Percentiles rank a stretch among this genome's conserved stretches.
These are phyloP conservation scores for Ptyas mucosa DNA, from an alignment of 2,113 vertebrate species.

Conservation along the genomic window DNA sequence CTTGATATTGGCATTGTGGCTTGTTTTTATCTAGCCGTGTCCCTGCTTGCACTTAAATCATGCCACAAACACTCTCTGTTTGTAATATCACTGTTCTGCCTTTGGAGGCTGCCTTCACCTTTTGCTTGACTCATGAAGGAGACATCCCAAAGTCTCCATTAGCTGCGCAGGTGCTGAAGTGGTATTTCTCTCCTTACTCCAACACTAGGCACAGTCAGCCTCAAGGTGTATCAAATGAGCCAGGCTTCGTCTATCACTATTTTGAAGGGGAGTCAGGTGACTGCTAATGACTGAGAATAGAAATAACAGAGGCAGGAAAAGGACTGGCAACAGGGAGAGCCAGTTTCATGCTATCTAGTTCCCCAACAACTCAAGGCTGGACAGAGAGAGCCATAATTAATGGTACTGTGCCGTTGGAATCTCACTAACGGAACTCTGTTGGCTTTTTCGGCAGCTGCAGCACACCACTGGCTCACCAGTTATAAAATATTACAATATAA, in stretches of 20 bases:
- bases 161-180: not conserved
- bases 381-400: not conserved
- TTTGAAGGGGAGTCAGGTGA: not conserved
- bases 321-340: not conserved
- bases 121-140: not conserved
- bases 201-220: not conserved
- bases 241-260: not conserved
- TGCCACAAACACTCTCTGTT: not conserved
- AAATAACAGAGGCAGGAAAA: not conserved
- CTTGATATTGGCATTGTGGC: not conserved
- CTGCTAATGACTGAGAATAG: not conserved
- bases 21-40: not conserved
- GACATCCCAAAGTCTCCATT: not conserved
- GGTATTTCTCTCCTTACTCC: not conserved
- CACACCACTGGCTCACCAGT: too few relatives aligned
- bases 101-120: not conserved
- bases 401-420: not conserved
- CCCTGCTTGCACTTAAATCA: not conserved
- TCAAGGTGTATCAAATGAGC: not conserved
- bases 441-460: too few relatives aligned
- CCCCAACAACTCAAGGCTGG: not conserved
- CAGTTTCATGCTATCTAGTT: not conserved
- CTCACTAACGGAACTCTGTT: too few relatives aligned
- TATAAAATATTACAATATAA: too few relatives aligned
- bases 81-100: not conserved